Conservation (phyloP, 2,888 invertebrate genomes). For the Ceramica pisi region DNA sequence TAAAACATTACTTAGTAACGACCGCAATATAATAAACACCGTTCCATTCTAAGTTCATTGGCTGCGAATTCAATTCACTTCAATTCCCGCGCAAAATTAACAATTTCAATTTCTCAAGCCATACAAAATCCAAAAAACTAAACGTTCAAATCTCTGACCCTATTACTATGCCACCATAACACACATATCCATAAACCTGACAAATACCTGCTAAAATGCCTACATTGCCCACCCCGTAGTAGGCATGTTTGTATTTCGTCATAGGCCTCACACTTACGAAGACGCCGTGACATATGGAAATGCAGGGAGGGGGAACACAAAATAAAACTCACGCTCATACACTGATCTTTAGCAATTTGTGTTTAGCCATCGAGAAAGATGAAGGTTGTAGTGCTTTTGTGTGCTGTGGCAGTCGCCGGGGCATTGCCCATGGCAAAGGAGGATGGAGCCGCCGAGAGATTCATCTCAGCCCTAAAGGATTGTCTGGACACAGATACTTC, state of each 20-base stretch:
- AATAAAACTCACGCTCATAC: conserved; percentile 86
- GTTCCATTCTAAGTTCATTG: not conserved
- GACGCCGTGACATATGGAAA: conserved; percentile 84
- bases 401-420: conserved; percentile 78
- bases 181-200: conserved; percentile 75
- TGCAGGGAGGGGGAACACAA: conserved; percentile 81
- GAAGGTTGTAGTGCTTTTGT: conserved; percentile 83
- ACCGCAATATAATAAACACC: not conserved
- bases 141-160: conserved; percentile 56
- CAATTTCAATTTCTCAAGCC: not conserved
- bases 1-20: not conserved
- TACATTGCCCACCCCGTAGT: conserved; percentile 71
- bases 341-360: conserved; percentile 85
- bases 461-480: conserved; percentile 90
- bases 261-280: conserved; percentile 68
- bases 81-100: conserved; percentile 22
- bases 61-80: not conserved
- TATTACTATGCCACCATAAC: conserved; percentile 69
- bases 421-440: conserved; percentile 85
- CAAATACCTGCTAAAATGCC: conserved; percentile 80
- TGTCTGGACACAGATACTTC: conserved; percentile 93
- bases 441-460: conserved; percentile 81
- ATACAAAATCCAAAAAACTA: conserved; percentile 41
- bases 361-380: conserved; percentile 81
- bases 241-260: conserved; percentile 79